Evolutionary conservation across 2,888 invertebrate species (phyloP).

Genomic region (Scaptomyza reducta): DNA sequence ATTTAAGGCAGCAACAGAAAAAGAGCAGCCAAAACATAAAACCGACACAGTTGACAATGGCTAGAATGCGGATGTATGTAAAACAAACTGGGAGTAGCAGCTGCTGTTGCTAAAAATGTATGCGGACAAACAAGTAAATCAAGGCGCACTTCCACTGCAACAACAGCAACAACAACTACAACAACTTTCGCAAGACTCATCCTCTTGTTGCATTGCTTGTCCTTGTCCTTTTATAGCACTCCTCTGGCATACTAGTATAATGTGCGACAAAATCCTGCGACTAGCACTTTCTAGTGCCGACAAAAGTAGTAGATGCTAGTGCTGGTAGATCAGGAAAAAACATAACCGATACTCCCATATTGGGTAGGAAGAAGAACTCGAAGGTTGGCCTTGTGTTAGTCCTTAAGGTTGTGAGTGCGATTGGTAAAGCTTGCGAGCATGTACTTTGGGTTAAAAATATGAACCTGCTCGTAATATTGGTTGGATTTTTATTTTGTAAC

Average conservation of each 20-base stretch:
- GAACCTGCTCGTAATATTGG: no score
- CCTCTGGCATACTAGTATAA: background rate
- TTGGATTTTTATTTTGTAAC: no score
- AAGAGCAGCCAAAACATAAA: conserved; percentile 15
- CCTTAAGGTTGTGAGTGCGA: no score
- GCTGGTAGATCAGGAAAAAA: background rate
- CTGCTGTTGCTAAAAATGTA: conserved; percentile 55
- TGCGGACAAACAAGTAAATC: conserved; percentile 78
- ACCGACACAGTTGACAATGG: background rate
- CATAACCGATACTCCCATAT: no score
- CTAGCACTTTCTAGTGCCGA: background rate
- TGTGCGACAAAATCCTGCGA: conserved; percentile 2
- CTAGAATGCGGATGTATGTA: conserved; percentile 4
- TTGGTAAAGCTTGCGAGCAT: no score
- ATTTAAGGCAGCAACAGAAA: conserved; percentile 56
- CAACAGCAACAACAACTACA: conserved; percentile 47
- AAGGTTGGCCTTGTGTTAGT: no score
- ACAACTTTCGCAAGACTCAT: conserved; percentile 1
- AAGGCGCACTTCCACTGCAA: conserved; percentile 75
- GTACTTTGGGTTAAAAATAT: no score
- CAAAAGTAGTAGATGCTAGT: background rate
- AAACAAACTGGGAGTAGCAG: conserved; percentile 11
- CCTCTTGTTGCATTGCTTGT: conserved; percentile 3
- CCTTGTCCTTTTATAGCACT: conserved; percentile 8
- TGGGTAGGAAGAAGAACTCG: no score